These are phyloP conservation scores for Synchiropus splendidus DNA, from an alignment of 2,113 vertebrate species.

Conservation along the genomic window DNA sequence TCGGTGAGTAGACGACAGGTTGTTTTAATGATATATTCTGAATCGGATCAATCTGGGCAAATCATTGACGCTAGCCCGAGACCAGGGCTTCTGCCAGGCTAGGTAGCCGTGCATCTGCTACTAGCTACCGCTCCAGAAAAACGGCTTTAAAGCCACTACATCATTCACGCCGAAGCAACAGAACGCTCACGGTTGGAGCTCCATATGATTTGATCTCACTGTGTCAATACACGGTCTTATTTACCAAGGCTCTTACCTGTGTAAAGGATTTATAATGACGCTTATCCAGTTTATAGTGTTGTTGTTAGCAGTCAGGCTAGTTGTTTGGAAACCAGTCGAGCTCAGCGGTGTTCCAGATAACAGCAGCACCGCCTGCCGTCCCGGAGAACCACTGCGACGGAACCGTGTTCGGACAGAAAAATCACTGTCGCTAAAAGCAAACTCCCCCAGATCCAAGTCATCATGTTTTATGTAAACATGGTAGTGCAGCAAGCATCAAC, in stretches of 20 bases:
- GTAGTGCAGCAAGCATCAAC: too few species aligned
- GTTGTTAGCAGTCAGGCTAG: constrained; percentile 49
- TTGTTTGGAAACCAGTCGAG: constrained; percentile 12
- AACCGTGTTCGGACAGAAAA: too few species aligned
- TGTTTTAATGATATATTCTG: too few species aligned
- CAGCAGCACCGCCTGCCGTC: constrained; percentile 16
- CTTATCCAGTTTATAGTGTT: constrained; percentile 40
- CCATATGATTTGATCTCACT: neutral
- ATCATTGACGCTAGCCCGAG: neutral
- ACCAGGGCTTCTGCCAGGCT: constrained; percentile 4
- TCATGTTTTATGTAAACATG: too few species aligned
- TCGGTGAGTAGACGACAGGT: too few species aligned
- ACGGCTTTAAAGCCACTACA: constrained; percentile 12
- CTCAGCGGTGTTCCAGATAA: neutral
- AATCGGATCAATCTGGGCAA: too few species aligned
- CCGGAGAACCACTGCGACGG: neutral
- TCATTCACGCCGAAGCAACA: neutral
- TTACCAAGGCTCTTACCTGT: constrained; percentile 29
- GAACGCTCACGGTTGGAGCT: too few species aligned
- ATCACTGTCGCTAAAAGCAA: too few species aligned
- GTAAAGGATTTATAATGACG: constrained; percentile 19
- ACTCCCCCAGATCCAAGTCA: too few species aligned
- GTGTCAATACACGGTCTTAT: neutral
- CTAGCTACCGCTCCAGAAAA: constrained; percentile 27
- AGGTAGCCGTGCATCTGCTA: constrained; percentile 18